Conservation (phyloP, 1,140 invertebrate species). For the Probaryconus sp. region DNA sequence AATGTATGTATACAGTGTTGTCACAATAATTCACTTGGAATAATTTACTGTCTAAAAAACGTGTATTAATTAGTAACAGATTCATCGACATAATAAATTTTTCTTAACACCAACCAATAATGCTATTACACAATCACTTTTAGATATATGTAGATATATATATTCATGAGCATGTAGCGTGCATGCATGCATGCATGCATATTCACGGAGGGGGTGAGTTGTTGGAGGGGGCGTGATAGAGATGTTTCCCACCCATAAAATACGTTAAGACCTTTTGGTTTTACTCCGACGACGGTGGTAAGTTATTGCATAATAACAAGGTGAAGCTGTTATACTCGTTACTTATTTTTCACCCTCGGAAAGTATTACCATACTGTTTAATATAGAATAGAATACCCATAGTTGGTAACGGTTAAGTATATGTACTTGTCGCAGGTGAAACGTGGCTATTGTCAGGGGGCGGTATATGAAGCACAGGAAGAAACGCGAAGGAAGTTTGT, state of each 20-base stretch:
- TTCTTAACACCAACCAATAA: conserved; percentile 53
- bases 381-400: conserved; percentile 70
- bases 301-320: conserved; percentile 79
- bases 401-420: conserved; percentile 34
- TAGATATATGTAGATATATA: conserved; percentile 55
- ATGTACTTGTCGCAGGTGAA: conserved; percentile 44
- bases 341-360: conserved; percentile 70
- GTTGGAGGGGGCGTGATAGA: conserved; percentile 69
- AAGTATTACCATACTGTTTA: conserved; percentile 75
- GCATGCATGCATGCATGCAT: conserved; percentile 64
- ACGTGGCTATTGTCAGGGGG: conserved; percentile 39
- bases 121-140: conserved; percentile 63
- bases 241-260: conserved; percentile 73
- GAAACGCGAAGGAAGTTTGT: conserved; percentile 40
- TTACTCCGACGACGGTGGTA: conserved; percentile 63
- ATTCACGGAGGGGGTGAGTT: conserved; percentile 55
- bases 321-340: conserved; percentile 69
- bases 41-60: not conserved
- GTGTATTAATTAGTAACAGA: conserved; percentile 8
- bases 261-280: conserved; percentile 67
- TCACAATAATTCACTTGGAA: too few relatives aligned
- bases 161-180: conserved; percentile 60
- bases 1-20: too few relatives aligned
- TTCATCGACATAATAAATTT: conserved; percentile 2
- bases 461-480: conserved; percentile 40